A percentile compares a stretch with the other conserved stretches of the same genome.
Evolutionary conservation across 2,113 vertebrate genomes (phyloP).

Genomic region (Anseranas semipalmata): DNA sequence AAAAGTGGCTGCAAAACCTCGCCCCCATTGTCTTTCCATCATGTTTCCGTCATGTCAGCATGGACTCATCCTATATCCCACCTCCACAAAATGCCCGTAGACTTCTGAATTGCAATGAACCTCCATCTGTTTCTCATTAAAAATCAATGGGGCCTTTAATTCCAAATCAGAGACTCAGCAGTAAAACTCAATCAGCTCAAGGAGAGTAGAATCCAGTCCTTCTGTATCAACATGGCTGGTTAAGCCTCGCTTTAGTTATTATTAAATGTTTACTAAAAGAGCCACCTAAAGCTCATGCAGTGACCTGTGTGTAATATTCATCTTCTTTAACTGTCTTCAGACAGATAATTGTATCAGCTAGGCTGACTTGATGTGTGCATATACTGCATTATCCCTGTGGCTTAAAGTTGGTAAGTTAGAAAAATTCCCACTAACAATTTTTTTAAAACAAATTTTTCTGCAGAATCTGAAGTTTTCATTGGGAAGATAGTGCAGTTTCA

Average conservation of each 20-base stretch:
- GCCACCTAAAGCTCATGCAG: not conserved
- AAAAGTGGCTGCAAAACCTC: not conserved
- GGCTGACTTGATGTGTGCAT: not conserved
- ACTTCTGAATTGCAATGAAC: not conserved
- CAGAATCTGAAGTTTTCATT: not conserved
- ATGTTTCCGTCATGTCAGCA: not conserved
- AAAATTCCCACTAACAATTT: not conserved
- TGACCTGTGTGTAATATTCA: not conserved
- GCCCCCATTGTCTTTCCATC: not conserved
- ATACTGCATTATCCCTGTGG: not conserved
- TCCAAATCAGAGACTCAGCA: not conserved
- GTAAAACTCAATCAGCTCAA: not conserved
- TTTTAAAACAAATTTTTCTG: not conserved
- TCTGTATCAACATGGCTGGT: not conserved
- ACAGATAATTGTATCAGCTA: not conserved
- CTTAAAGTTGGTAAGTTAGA: not conserved
- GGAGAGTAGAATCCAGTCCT: not conserved
- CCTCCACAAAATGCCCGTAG: not conserved
- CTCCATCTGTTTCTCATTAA: not conserved
- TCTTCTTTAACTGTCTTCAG: not conserved
- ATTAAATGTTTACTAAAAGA: not conserved
- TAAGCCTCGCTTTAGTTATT: not conserved
- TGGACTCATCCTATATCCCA: not conserved
- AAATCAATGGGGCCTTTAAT: not conserved
- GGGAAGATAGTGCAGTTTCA: not conserved